Conservation (phyloP, 2,888 invertebrate genomes). For the Coronaproctus castanopsis region DNA sequence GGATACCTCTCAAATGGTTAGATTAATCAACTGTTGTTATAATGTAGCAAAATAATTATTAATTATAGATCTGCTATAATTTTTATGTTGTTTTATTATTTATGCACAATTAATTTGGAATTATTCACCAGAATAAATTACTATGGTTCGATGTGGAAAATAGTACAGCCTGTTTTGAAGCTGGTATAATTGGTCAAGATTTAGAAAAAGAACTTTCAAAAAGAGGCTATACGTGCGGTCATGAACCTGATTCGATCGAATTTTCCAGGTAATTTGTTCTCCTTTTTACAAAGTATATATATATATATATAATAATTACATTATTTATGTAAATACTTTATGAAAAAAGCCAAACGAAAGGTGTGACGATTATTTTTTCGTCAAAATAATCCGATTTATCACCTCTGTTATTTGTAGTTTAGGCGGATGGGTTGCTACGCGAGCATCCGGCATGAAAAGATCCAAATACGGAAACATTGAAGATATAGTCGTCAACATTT, state of each 20-base stretch:
- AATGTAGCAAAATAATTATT: neutral
- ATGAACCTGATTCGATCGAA: conserved; percentile 96
- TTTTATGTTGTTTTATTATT: conserved; percentile 3
- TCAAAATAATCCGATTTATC: too few species aligned
- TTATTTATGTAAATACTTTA: too few species aligned
- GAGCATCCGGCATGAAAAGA: conserved; percentile 99
- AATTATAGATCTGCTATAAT: too few species aligned
- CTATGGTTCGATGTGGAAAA: conserved; percentile 80
- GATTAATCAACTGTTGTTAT: neutral
- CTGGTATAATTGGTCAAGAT: conserved; percentile 88
- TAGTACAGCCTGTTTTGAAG: conserved; percentile 58
- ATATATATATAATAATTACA: too few species aligned
- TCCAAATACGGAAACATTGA: conserved; percentile 96
- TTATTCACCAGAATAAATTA: conserved; percentile 46
- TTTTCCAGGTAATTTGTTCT: conserved; percentile 63
- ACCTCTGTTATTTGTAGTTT: conserved; percentile 39
- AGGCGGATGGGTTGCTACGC: conserved; percentile 93
- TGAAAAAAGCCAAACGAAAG: too few species aligned
- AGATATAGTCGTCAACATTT: conserved; percentile 73
- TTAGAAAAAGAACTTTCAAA: conserved; percentile 62
- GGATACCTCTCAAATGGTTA: conserved; percentile 81
- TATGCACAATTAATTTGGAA: neutral
- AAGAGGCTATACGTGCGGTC: conserved; percentile 71
- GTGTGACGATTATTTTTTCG: too few species aligned
- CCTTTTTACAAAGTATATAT: too few species aligned